Conservation (phyloP, 1,140 invertebrate genomes). For the Atta cephalotes region DNA sequence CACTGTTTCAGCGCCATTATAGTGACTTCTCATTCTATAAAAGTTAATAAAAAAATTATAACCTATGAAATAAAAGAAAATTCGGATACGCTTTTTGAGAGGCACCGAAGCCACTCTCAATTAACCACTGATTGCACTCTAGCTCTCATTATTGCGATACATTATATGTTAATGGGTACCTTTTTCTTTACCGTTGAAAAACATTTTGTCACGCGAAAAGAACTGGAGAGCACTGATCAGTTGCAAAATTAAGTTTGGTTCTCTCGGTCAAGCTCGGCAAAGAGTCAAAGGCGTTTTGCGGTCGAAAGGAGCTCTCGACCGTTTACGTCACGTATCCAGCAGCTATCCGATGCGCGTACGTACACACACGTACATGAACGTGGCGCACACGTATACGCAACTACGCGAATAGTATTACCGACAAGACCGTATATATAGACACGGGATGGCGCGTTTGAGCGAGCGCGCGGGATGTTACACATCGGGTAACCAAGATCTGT, state of each 20-base stretch:
- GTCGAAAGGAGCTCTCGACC: conserved; percentile 27
- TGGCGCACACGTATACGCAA: conserved; percentile 15
- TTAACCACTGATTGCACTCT: neutral
- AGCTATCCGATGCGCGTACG: conserved; percentile 23
- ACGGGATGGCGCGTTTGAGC: conserved; percentile 76
- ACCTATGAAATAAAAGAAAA: no score
- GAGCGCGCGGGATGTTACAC: conserved; percentile 84
- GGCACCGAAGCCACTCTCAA: neutral
- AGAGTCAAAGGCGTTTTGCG: conserved; percentile 44
- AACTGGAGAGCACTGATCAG: neutral
- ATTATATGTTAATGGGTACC: neutral
- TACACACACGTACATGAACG: neutral
- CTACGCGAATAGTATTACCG: conserved; percentile 62
- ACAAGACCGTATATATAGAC: conserved; percentile 73
- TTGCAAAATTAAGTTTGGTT: neutral
- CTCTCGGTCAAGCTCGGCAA: neutral
- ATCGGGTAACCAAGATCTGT: conserved; percentile 86
- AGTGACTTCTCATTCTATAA: no score
- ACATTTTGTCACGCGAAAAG: neutral
- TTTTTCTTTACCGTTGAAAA: neutral
- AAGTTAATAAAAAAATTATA: no score
- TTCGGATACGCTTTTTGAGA: no score
- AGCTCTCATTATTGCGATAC: neutral
- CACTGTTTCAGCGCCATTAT: no score
- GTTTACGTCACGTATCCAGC: conserved; percentile 46